These are phyloP conservation scores for Leptosomus discolor DNA, from an alignment of 2,113 vertebrate species.

Conservation along the genomic window DNA sequence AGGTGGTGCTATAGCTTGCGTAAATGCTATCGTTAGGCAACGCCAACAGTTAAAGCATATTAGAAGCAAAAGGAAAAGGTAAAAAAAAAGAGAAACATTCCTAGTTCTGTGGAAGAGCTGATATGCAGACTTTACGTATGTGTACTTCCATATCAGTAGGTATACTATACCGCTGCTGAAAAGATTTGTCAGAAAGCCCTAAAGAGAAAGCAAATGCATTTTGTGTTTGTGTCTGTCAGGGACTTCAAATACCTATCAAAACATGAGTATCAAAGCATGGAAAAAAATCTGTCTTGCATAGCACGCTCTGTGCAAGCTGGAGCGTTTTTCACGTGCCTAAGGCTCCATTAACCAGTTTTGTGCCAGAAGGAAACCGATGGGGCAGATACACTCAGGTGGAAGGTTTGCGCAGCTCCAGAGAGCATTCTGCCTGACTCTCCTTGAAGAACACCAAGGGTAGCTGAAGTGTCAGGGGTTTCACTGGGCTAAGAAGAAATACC, in stretches of 20 bases:
- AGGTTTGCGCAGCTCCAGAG: neutral
- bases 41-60: neutral
- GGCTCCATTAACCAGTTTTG: neutral
- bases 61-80: neutral
- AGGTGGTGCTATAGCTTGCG: neutral
- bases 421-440: neutral
- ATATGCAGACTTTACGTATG: neutral
- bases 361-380: neutral
- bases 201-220: neutral
- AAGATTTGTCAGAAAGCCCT: neutral
- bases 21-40: neutral
- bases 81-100: neutral
- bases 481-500: neutral
- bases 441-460: neutral
- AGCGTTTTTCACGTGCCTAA: neutral
- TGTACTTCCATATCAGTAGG: neutral
- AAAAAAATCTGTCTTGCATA: neutral
- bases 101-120: neutral
- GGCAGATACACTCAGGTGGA: neutral
- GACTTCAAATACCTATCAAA: neutral
- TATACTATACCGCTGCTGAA: neutral
- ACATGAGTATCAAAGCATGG: neutral
- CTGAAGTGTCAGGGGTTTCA: neutral
- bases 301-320: neutral
- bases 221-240: neutral